These are phyloP conservation scores for Pterocles burchelli DNA, from an alignment of 2,113 vertebrate genomes.

Conservation along the genomic window DNA sequence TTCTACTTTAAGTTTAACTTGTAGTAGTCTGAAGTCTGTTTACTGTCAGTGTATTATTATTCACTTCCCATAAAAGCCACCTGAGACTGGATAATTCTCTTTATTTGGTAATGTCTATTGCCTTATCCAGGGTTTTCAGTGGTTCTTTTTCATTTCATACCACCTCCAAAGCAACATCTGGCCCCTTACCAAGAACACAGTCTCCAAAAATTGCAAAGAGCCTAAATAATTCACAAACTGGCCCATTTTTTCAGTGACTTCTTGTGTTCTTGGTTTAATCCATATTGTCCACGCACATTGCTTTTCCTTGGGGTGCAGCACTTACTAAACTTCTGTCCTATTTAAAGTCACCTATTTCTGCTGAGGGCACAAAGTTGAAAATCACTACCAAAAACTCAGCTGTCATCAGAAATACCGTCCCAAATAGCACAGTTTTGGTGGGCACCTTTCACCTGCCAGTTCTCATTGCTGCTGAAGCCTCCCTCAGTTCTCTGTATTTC, in stretches of 20 bases:
- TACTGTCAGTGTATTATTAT: neutral
- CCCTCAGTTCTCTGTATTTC: neutral
- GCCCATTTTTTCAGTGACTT: neutral
- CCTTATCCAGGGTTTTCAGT: neutral
- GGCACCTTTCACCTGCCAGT: neutral
- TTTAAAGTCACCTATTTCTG: neutral
- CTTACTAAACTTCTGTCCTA: neutral
- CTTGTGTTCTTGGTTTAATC: neutral
- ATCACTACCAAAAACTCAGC: neutral
- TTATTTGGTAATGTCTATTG: neutral
- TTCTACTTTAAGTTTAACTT: neutral
- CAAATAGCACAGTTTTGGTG: rapidly evolving
- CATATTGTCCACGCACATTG: neutral
- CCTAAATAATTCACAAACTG: neutral
- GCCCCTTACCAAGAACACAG: neutral
- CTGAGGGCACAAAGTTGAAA: neutral
- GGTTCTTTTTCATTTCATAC: neutral
- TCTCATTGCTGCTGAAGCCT: neutral
- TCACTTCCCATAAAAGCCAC: neutral
- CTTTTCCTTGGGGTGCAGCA: neutral
- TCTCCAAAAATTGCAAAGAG: neutral
- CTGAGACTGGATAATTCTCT: neutral
- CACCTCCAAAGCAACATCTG: neutral
- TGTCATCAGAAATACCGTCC: neutral
- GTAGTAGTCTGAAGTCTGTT: neutral